Percentiles rank a stretch among this genome's conserved stretches.
phyloP scores from a whole-genome alignment of 2,113 vertebrate genomes.

The Setophaga kirtlandii region DNA sequence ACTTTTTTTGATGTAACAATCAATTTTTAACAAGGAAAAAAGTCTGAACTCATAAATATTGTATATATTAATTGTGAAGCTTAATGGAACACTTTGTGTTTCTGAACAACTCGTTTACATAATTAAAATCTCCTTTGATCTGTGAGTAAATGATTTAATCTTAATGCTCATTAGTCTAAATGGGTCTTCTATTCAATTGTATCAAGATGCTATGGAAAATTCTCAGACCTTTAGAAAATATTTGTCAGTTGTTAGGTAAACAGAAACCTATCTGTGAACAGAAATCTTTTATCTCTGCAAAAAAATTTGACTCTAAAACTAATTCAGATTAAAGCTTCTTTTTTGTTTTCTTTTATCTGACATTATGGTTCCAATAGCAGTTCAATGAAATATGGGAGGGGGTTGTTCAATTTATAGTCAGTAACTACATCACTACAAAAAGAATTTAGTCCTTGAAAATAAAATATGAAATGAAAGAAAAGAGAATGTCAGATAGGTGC shows the following conservation, averaged over 20 bases:
- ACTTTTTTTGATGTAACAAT: slow-evolving; percentile 70
- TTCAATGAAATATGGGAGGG: slow-evolving; percentile 4
- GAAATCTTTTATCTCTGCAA: slow-evolving; percentile 64
- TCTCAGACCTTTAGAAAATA: slow-evolving; percentile 65
- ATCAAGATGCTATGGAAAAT: slow-evolving; percentile 77
- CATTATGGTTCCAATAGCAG: slow-evolving; percentile 47
- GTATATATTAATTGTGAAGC: slow-evolving; percentile 76
- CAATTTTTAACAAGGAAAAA: slow-evolving; percentile 73
- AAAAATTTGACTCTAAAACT: slow-evolving; percentile 60
- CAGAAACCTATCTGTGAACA: slow-evolving; percentile 33
- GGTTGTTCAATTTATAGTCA: slow-evolving; percentile 24
- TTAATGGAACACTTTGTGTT: slow-evolving; percentile 80
- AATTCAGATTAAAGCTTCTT: slow-evolving; percentile 61
- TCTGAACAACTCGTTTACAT: slow-evolving; percentile 78
- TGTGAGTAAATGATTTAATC: slow-evolving; percentile 80
- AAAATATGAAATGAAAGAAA: not conserved
- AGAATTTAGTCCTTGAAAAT: not conserved
- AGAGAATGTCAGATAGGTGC: not conserved
- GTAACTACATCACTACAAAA: slow-evolving; percentile 49
- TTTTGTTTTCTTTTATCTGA: slow-evolving; percentile 55
- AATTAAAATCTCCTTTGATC: slow-evolving; percentile 84
- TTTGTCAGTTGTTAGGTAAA: slow-evolving; percentile 68
- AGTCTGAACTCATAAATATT: slow-evolving; percentile 74
- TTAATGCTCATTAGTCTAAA: slow-evolving; percentile 79
- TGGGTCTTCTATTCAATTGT: slow-evolving; percentile 75